phyloP scores from a whole-genome alignment of 1,140 invertebrate species.

The Choristoneura fumiferana region DNA sequence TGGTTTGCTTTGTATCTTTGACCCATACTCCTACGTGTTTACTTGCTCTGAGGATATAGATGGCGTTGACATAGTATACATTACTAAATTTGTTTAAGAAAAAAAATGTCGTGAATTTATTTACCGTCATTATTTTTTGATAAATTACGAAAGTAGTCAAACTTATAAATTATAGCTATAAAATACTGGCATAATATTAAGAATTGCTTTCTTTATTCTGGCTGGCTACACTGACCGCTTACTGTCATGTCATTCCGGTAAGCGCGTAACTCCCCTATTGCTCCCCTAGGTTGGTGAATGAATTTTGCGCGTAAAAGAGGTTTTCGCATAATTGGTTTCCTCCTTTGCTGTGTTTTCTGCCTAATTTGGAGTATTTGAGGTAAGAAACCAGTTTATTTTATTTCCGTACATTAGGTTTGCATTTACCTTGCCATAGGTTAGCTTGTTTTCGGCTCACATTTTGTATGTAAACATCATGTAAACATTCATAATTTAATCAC shows the following conservation, averaged over 20 bases:
- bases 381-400: background rate
- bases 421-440: slow-evolving; percentile 3
- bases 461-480: slow-evolving; percentile 18
- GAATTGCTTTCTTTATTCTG: background rate
- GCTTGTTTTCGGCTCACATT: slow-evolving; percentile 9
- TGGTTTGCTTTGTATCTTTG: too few relatives aligned
- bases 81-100: too few relatives aligned
- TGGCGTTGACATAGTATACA: too few relatives aligned
- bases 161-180: background rate
- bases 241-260: background rate
- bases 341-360: background rate
- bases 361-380: background rate
- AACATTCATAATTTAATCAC: background rate
- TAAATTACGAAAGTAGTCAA: too few relatives aligned
- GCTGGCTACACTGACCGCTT: background rate
- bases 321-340: background rate
- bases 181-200: background rate
- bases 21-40: too few relatives aligned
- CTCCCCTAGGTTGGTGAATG: background rate
- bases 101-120: too few relatives aligned
- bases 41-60: too few relatives aligned
- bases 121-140: too few relatives aligned
- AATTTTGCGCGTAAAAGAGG: background rate
- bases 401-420: background rate
- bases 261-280: background rate